phyloP scores from a whole-genome alignment of 2,113 vertebrate species.

The Gallinago jamesoni region DNA sequence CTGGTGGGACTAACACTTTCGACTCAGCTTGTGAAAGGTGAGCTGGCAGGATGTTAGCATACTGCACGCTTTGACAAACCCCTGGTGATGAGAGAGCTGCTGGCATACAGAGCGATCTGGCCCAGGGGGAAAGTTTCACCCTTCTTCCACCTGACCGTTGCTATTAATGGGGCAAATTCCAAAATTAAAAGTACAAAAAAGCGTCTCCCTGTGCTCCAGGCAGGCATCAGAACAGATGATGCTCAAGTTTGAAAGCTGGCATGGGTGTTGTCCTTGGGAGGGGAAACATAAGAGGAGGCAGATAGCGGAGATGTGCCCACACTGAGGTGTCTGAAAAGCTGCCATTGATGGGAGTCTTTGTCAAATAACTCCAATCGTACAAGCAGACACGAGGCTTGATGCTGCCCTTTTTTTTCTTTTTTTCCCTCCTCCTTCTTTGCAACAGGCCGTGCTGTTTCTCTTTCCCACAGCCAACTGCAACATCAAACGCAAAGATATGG shows the following conservation, averaged over 20 bases:
- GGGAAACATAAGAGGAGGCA: background rate
- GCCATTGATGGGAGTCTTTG: background rate
- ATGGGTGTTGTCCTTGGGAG: background rate
- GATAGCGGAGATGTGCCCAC: background rate
- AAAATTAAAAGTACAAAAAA: background rate
- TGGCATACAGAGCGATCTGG: background rate
- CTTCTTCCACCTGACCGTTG: background rate
- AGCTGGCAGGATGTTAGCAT: slow-evolving; percentile 59
- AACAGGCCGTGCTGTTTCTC: background rate
- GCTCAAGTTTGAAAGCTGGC: background rate
- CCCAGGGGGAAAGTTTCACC: background rate
- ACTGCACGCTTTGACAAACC: slow-evolving; percentile 19
- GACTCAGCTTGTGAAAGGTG: slow-evolving; percentile 19
- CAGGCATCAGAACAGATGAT: background rate
- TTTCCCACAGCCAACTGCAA: background rate
- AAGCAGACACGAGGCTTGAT: background rate
- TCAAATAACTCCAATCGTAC: background rate
- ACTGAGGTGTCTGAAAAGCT: background rate
- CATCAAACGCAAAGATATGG: background rate
- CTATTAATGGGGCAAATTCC: slow-evolving; percentile 2
- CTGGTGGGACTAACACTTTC: slow-evolving; percentile 37
- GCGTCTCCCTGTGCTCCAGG: background rate
- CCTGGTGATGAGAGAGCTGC: slow-evolving; percentile 40
- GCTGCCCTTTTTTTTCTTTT: background rate
- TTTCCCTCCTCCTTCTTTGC: background rate